These are phyloP conservation scores for Plectropomus leopardus DNA, from an alignment of 2,113 vertebrate species.

Conservation along the genomic window DNA sequence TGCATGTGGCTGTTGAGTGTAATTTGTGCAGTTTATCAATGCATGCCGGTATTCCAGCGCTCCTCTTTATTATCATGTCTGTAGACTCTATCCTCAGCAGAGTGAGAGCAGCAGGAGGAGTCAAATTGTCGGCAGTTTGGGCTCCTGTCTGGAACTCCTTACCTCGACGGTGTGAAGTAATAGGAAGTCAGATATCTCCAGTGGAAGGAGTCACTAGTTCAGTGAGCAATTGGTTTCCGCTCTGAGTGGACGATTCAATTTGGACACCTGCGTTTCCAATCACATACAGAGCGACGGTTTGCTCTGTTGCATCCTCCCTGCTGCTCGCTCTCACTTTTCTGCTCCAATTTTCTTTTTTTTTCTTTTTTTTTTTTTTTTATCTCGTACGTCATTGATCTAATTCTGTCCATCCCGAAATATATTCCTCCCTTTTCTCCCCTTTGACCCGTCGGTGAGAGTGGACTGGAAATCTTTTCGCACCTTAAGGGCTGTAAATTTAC, in stretches of 20 bases:
- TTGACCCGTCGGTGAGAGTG: constrained; percentile 26
- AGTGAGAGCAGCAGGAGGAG: neutral
- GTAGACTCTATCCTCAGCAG: neutral
- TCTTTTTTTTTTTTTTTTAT: neutral
- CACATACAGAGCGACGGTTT: neutral
- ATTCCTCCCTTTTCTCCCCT: neutral
- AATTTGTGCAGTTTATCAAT: neutral
- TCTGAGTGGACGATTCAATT: constrained; percentile 50
- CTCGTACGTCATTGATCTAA: constrained; percentile 33
- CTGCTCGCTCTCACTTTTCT: neutral
- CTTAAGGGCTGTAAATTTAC: constrained; percentile 19
- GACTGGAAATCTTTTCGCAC: neutral
- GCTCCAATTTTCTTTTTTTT: constrained; percentile 1
- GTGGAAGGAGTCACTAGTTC: constrained; percentile 33
- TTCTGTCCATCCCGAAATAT: constrained; percentile 45
- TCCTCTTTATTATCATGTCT: neutral
- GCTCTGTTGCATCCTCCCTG: neutral
- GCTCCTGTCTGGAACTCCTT: neutral
- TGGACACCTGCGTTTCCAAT: constrained; percentile 49
- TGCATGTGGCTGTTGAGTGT: neutral
- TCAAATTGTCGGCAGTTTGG: constrained; percentile 6
- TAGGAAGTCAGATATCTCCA: constrained; percentile 21
- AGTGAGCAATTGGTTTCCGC: constrained; percentile 46
- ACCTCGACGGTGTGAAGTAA: constrained; percentile 2
- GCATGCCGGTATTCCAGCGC: neutral